Evolutionary conservation across 2,888 invertebrate species (phyloP), one percentile per base, ranked within the genome.

Genomic region (Morpho achilles): DNA sequence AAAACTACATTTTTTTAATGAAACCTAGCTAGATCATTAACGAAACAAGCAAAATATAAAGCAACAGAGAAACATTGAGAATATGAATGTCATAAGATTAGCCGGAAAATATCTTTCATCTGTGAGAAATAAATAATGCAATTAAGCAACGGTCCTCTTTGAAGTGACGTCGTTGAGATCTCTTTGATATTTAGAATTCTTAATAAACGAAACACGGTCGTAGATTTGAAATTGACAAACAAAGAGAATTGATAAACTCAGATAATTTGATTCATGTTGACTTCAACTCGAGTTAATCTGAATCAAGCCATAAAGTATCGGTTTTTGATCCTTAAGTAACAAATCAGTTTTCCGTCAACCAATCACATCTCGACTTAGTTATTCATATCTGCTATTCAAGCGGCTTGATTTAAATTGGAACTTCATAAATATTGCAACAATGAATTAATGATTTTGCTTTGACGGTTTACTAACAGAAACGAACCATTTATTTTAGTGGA

Each of bases 301-400:
- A 10, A 52, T 52, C 65, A 67, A 32, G 32, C 32, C 32, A 66
- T 23, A 57, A 56, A 58, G 67, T 63, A 59, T 57, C 49, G 56
- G 56, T 61, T 58, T 62, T 59, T 78, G 82, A 84, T 80, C 82
- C 79, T 80, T 74, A 65, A 32, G 32, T 32, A 32, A 32, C 32
- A 32, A 32, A 32, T 32, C 32, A 32, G 32, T 5, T 32, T 5
- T 32, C 32, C 5, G 32, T 3, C 5, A 32, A 74, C 72, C 78
- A 77, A 76, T 77, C 78, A 79, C 79, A 82, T 78, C 77, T 70
- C 69, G 75, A 76, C 87, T 87, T 87, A 87, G 84, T 85, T 80
- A 87, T 87, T 87, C 77, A 87, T 87, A 87, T 86, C 77, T 83
- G 77, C 75, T 76, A 76, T 78, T 84, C 80, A 45, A 45, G 44